phyloP scores from a whole-genome alignment of 2,797 vertebrate species.

The Margarornis squamiger region DNA sequence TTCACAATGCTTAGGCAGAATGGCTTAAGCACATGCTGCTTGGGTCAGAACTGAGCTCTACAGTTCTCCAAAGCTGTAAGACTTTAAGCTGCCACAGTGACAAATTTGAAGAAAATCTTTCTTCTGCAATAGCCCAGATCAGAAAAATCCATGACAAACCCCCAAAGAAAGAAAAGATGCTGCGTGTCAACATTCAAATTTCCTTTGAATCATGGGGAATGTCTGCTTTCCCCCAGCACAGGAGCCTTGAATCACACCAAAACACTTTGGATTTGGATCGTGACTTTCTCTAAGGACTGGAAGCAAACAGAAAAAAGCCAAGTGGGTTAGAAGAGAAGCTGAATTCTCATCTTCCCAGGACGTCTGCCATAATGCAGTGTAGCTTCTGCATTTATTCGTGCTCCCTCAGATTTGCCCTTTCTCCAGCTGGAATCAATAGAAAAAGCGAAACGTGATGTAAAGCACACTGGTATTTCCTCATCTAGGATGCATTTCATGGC shows the following conservation, averaged over 20 bases:
- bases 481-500: neutral
- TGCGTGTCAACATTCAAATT: neutral
- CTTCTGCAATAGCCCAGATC: neutral
- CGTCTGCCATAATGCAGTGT: neutral
- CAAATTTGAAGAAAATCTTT: neutral
- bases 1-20: neutral
- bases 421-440: conserved; percentile 29
- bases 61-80: neutral
- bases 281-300: neutral
- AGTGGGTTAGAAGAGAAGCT: neutral
- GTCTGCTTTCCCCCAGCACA: neutral
- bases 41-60: neutral
- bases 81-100: neutral
- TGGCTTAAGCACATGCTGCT: neutral
- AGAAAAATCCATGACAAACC: neutral
- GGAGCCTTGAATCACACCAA: neutral
- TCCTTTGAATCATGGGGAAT: neutral
- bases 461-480: conserved; percentile 40
- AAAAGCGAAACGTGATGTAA: neutral
- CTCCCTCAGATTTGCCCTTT: neutral
- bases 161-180: neutral
- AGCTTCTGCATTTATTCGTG: neutral
- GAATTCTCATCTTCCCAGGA: conserved; percentile 3
- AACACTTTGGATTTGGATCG: neutral
- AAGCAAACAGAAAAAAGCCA: neutral